Evolutionary conservation across 2,797 vertebrate species (phyloP).

Genomic region (Cirrhinus mrigala): DNA sequence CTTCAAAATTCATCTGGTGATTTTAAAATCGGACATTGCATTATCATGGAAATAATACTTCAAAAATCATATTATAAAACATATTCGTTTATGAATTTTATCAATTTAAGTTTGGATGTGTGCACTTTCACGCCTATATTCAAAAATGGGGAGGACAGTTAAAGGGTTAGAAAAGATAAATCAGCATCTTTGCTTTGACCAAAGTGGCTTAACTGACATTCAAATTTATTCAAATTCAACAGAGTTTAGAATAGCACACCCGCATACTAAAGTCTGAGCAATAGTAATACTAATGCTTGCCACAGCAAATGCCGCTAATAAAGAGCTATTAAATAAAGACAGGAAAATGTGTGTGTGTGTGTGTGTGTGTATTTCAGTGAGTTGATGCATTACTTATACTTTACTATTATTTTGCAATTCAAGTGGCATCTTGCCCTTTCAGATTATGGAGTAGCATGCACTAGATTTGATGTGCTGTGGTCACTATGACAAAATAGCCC

Average conservation of each 20-base stretch:
- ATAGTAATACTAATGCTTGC: neutral
- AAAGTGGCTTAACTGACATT: neutral
- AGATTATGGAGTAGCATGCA: conserved; percentile 43
- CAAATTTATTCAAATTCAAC: too few species aligned
- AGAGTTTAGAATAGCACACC: neutral
- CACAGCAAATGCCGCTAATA: neutral
- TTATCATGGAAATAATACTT: too few species aligned
- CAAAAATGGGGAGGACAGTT: too few species aligned
- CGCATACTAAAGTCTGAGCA: neutral
- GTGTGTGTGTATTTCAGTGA: conserved; percentile 41
- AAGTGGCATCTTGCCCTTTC: conserved; percentile 27
- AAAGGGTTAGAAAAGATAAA: neutral
- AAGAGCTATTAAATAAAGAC: neutral
- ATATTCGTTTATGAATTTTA: too few species aligned
- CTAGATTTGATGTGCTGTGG: conserved; percentile 40
- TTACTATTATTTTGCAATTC: conserved; percentile 33
- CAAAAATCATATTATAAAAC: too few species aligned
- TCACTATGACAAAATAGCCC: conserved; percentile 28
- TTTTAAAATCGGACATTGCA: too few species aligned
- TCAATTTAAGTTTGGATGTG: too few species aligned
- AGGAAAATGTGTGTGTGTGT: neutral
- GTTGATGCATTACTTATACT: conserved; percentile 50
- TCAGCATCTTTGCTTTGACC: neutral
- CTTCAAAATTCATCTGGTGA: too few species aligned
- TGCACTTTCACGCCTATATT: too few species aligned